Evolutionary conservation across 2,888 invertebrate genomes (phyloP), one percentile per base, ranked within the genome.

Genomic region (Sphaeridia pumilis): DNA sequence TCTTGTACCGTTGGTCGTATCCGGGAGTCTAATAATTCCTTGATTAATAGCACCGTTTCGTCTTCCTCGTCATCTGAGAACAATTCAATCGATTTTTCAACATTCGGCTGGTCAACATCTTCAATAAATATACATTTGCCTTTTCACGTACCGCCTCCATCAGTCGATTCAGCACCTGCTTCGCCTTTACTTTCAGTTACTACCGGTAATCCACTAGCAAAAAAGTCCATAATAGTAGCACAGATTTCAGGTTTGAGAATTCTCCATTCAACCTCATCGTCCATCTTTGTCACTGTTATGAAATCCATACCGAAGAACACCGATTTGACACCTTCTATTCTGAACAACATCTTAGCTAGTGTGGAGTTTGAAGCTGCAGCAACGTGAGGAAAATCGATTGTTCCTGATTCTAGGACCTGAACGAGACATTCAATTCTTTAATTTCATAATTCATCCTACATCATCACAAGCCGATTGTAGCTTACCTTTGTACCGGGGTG

Each of bases 1-100:
- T 99, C 98, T 72, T 98, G 98, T 0, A 99, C 98, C 7, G 97
- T 98, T 0, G 98, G 98, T 55, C 98, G 77, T 66, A 99, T 98
- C 67, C 97, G 78, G 0, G 93, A 90, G 69, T 99, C 97, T 2
- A 99, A 74, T 4, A 99, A 76, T 72, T 99, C 98, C 71, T 97
- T 97, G 62, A 99, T 98, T 92, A 98, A 92, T 71, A 87, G 84
- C 0, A 98, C 94, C 51, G 86, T 86, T 73, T 99, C 98, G 73
- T 90, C 89, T 68, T 99, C 97, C 65, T 93, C 92, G 60, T 87
- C 87, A 58, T 83, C 84, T 82, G 4, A 41, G 38, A 38, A 38
- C 12, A 31, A 41, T 12, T 7, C 17, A 41, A 17, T 7, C 17
- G 17, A 17, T n/a, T n/a, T n/a, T n/a, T n/a, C n/a, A n/a, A n/a